Base-by-base conservation (phyloP, 2,888 invertebrate species). In the Galerucella pusilla region DNA sequence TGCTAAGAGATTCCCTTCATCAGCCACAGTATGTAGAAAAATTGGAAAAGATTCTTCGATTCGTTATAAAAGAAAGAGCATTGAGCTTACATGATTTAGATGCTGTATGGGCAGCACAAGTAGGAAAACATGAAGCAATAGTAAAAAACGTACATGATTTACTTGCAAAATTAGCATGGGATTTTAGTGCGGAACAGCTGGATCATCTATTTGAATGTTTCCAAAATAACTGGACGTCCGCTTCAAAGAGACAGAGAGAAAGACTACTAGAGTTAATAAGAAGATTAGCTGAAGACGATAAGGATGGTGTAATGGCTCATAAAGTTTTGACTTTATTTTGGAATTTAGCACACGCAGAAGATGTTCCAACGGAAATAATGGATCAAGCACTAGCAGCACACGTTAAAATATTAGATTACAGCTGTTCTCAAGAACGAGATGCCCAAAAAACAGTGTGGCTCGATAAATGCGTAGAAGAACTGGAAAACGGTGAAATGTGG, bases 1-100 rank as follows among this genome's bases (percentile, higher is more conserved):
- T 98, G 16, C 90, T 99, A 80, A 91, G 97, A 60, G 98, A 99
- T 88, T 98, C 97, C 7, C 90, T 99, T 70, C 99, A 99, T 89
- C 98, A 98, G 87, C 98, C 98, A 0, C 96, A 97, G 87, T 99
- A 99, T 87, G 98, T 99, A 68, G 99, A 99, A 85, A 96, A 98
- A 86, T 88, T 99, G 85, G 98, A 99, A 87, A 98, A 98, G 90
- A 98, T 99, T 86, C 92, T 99, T 82, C 92, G 98, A 76, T 99
- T 99, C 89, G 94, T 98, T 86, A 98, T 98, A 83, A 98, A 98
- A 87, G 96, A 96, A 86, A 92, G 94, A 81, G 94, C 97, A 0
- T 89, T 99, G 75, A 96, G 96, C 4, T 89, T 96, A 69, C 94
- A 94, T 80, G 98, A 99, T 87, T 90, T 99, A 81, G 98, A 98